Base-by-base conservation (phyloP, 2,113 vertebrate species). In the Scomber scombrus region DNA sequence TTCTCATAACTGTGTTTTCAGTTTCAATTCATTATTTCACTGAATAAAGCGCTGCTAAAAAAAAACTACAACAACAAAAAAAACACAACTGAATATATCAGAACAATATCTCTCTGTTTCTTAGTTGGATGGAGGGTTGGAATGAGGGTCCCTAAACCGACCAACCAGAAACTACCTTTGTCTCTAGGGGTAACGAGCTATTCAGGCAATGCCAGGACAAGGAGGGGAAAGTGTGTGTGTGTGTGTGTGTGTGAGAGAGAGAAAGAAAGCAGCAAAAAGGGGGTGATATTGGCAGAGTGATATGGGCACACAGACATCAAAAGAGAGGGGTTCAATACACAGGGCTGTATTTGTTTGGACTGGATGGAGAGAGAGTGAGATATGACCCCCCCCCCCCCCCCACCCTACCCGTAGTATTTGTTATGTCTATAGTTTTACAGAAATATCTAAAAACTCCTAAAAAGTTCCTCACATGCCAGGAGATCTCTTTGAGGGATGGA, bases 181-280 rank as follows among this genome's bases (percentile, higher is more conserved):
- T 90, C 83, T 82, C 74, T 70, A 84, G 49, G 82, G 80, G 63
- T 23, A 85, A 85, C 52, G n/a, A 4, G 26, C 67, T 76, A 88
- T 85, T 89, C 78, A 90, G 76, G 40, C 77, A 71, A 76, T 82
- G 85, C 85, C 90, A 85, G 77, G 70, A 58, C 65, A 49, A 47
- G 45, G 21, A 71, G 68, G 71, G 34, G 55, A 82, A 54, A 51
- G 60, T 51, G 63, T 16, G 21, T 55, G 56, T 45, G 60, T 46
- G 21, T 77, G 61, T 64, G 57, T 45, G 64, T 81, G 63, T 69
- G 65, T 40, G 1, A 18, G 40, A 18, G 55, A 23, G 21, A 56
- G n/a, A 14, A 46, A 52, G 46, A 55, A 34, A 66, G 3, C 11
- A 62, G 23, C 13, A 72, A 55, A 79, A 63, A 3, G 80, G 71